Conservation (phyloP, 2,888 invertebrate species). For the Phrixothrix hirtus region DNA sequence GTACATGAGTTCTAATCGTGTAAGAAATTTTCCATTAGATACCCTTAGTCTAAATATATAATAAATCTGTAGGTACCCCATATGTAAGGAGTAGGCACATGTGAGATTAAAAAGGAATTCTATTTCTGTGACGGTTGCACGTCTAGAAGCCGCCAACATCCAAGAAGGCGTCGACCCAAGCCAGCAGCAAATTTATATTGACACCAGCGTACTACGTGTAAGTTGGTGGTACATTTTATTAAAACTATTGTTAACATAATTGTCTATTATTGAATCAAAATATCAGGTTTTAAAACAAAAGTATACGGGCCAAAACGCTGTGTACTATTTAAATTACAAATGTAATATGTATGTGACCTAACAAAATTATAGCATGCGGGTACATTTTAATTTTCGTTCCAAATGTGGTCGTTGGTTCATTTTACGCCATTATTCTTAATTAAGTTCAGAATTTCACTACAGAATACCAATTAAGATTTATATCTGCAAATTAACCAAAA, state of each 20-base stretch:
- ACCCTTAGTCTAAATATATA: background rate
- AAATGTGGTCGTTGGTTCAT: conserved; percentile 13
- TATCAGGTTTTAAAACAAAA: too few relatives aligned
- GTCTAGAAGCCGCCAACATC: conserved; percentile 24
- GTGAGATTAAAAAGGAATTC: conserved; percentile 19
- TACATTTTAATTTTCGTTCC: conserved; percentile 21
- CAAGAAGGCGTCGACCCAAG: conserved; percentile 27
- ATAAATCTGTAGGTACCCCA: background rate
- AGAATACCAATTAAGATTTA: conserved; percentile 11
- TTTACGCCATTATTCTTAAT: conserved; percentile 20
- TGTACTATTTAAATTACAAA: conserved; percentile 8
- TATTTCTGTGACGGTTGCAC: conserved; percentile 25
- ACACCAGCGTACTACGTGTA: too few relatives aligned
- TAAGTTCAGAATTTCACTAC: conserved; percentile 10
- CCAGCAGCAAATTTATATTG: too few relatives aligned
- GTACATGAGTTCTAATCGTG: too few relatives aligned
- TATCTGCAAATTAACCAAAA: too few relatives aligned
- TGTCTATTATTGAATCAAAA: too few relatives aligned
- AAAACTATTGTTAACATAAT: too few relatives aligned
- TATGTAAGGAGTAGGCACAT: conserved; percentile 2
- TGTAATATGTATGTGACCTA: conserved; percentile 13
- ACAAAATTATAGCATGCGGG: conserved; percentile 19
- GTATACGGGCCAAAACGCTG: background rate
- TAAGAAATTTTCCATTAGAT: too few relatives aligned
- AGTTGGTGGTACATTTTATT: too few relatives aligned